A percentile compares a stretch with the other conserved stretches of the same genome.
These are phyloP conservation scores for Neopipo cinnamomea DNA, from an alignment of 2,113 vertebrate genomes.

Conservation along the genomic window DNA sequence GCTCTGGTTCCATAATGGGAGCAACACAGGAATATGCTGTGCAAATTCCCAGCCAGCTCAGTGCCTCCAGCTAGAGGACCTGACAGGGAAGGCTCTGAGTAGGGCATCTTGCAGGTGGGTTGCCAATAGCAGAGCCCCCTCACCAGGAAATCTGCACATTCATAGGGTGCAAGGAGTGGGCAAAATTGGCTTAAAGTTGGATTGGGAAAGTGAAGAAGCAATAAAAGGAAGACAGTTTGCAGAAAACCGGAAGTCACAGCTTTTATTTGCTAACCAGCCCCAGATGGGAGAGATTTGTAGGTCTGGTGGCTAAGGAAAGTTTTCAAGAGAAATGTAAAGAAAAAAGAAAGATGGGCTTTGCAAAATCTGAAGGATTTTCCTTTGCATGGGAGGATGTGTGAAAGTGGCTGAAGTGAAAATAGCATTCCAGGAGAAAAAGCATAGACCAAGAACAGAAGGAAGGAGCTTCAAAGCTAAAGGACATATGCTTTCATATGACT, in stretches of 20 bases:
- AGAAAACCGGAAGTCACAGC: neutral
- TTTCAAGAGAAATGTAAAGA: neutral
- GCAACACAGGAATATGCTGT: neutral
- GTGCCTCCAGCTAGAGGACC: neutral
- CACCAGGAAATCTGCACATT: accelerated
- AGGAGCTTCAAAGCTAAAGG: neutral
- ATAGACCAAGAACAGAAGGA: neutral
- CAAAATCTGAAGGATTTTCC: neutral
- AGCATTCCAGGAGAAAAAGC: neutral
- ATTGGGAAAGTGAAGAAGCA: neutral
- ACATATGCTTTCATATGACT: neutral
- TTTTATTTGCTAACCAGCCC: neutral
- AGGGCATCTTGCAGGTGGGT: neutral
- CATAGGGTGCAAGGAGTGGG: neutral
- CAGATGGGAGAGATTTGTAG: constrained; percentile 11
- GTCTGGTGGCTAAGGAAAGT: neutral
- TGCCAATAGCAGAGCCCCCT: neutral
- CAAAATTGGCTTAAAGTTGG: neutral
- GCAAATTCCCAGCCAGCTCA: neutral
- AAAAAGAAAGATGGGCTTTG: neutral
- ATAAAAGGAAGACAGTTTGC: neutral
- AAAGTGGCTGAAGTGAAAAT: neutral
- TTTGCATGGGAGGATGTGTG: accelerated
- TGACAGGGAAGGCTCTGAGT: neutral
- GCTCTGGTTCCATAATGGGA: neutral